Evolutionary conservation across 2,797 vertebrate species (phyloP).

Genomic region (Melanotaenia trifasciata): DNA sequence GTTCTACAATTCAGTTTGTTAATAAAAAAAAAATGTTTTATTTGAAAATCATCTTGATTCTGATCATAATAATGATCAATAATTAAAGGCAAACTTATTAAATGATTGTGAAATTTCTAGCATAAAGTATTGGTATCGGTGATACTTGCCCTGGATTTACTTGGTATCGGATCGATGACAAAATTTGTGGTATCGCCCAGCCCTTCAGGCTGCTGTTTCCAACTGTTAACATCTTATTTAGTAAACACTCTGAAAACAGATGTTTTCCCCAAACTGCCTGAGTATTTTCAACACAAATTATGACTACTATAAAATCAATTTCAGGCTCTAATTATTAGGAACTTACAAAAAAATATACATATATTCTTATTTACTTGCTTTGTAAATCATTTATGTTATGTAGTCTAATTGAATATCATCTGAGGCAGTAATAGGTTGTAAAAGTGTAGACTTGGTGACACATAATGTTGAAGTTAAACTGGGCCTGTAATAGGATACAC

Average conservation of each 20-base stretch:
- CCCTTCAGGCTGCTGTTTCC: not conserved
- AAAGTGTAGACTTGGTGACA: not conserved
- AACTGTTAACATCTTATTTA: not conserved
- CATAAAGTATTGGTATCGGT: too few species aligned
- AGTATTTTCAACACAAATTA: not conserved
- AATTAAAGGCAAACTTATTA: too few species aligned
- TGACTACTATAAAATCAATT: not conserved
- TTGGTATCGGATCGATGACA: too few species aligned
- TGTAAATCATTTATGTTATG: not conserved
- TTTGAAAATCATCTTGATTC: too few species aligned
- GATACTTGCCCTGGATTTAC: too few species aligned
- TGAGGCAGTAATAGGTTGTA: not conserved
- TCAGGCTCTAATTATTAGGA: not conserved
- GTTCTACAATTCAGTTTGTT: too few species aligned
- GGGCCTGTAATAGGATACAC: conserved; percentile 15
- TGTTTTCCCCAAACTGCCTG: not conserved
- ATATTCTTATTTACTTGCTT: too few species aligned
- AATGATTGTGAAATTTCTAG: too few species aligned
- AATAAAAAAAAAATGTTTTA: too few species aligned
- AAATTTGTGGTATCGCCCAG: too few species aligned
- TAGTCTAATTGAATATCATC: not conserved
- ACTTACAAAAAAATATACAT: too few species aligned
- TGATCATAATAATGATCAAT: too few species aligned
- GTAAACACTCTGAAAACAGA: not conserved
- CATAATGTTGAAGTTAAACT: conserved; percentile 10